These are phyloP conservation scores for Drosophila paranaensis DNA, from an alignment of 2,888 invertebrate genomes.

Conservation along the genomic window DNA sequence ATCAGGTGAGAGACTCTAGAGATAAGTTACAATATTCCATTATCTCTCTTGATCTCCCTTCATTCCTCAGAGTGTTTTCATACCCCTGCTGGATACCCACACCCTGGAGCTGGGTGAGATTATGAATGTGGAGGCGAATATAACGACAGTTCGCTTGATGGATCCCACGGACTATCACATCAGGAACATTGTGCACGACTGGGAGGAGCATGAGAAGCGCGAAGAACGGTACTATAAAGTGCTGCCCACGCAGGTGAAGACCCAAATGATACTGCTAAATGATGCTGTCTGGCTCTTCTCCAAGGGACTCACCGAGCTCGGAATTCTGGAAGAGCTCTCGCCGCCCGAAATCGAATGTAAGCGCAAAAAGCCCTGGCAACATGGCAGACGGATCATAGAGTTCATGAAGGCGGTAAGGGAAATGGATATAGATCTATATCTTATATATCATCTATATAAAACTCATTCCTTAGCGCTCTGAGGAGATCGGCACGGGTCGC, in stretches of 20 bases:
- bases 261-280: slow-evolving; percentile 88
- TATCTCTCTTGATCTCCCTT: neutral
- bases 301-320: slow-evolving; percentile 85
- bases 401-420: slow-evolving; percentile 87
- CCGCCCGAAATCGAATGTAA: slow-evolving; percentile 83
- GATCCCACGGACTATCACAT: slow-evolving; percentile 84
- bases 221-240: slow-evolving; percentile 77
- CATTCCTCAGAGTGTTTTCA: slow-evolving; percentile 86
- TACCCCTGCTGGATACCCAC: slow-evolving; percentile 85
- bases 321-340: slow-evolving; percentile 80
- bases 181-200: slow-evolving; percentile 83
- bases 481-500: slow-evolving; percentile 82
- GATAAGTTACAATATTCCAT: no score
- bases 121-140: slow-evolving; percentile 83
- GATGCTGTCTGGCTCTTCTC: slow-evolving; percentile 90
- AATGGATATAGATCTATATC: no score
- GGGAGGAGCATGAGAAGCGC: slow-evolving; percentile 83
- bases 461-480: slow-evolving; percentile 70
- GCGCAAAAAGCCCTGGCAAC: slow-evolving; percentile 86
- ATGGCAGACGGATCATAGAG: slow-evolving; percentile 88
- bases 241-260: slow-evolving; percentile 83
- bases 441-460: neutral
- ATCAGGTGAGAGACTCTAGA: slow-evolving; percentile 86
- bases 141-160: slow-evolving; percentile 83
- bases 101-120: slow-evolving; percentile 86